Evolutionary conservation across 2,113 vertebrate species (phyloP).

Genomic region (Chelonoidis abingdonii): DNA sequence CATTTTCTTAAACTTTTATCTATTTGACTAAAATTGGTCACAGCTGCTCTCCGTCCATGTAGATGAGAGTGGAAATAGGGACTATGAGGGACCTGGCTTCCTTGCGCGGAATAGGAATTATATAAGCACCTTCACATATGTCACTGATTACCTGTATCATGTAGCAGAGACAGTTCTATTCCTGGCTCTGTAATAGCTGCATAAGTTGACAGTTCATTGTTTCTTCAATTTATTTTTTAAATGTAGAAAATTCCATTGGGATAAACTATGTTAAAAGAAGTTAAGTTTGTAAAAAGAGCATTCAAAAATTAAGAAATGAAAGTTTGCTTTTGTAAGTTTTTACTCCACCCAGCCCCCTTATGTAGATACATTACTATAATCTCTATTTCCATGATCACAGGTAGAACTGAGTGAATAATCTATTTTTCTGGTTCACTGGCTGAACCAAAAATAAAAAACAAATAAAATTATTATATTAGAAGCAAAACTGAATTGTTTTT

Average conservation of each 20-base stretch:
- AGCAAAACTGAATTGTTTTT: too few relatives aligned
- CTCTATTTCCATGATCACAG: not conserved
- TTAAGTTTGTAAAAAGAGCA: not conserved
- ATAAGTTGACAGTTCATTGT: not conserved
- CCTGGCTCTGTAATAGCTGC: not conserved
- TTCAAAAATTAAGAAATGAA: not conserved
- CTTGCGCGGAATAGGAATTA: not conserved
- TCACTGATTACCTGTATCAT: slow-evolving; percentile 12
- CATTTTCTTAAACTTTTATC: slow-evolving; percentile 27
- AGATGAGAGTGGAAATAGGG: slow-evolving; percentile 26
- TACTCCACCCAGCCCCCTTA: not conserved
- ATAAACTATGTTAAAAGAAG: not conserved
- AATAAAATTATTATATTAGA: too few relatives aligned
- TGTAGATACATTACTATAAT: not conserved
- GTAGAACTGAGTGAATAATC: too few relatives aligned
- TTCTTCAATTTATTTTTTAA: slow-evolving; percentile 7
- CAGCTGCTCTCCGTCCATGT: not conserved
- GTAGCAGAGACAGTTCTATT: not conserved
- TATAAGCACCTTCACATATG: not conserved
- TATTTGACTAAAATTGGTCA: slow-evolving; percentile 1
- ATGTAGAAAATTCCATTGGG: not conserved
- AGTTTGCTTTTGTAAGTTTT: not conserved
- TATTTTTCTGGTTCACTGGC: not conserved
- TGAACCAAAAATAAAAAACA: too few relatives aligned
- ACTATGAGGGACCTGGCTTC: not conserved